A percentile compares a stretch with the other conserved stretches of the same genome.
These are phyloP conservation scores for Tragulus kanchil DNA, from an alignment of 2,113 vertebrate species.

Conservation along the genomic window DNA sequence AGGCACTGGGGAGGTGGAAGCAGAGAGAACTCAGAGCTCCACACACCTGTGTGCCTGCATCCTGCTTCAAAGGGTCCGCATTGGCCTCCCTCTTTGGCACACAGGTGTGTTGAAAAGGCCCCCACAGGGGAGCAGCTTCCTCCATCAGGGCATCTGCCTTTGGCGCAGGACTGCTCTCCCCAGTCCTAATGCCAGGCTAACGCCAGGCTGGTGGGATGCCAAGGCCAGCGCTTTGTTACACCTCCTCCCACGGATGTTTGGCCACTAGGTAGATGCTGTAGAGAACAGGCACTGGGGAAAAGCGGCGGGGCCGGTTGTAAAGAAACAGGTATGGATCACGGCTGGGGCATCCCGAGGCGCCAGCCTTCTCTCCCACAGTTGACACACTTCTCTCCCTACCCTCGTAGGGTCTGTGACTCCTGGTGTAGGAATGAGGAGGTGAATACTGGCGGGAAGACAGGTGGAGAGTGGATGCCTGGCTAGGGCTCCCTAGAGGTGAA, in stretches of 20 bases:
- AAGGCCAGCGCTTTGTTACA: constrained; percentile 50
- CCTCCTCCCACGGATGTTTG: background rate
- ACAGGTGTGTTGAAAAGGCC: constrained; percentile 43
- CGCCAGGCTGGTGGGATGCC: constrained; percentile 54
- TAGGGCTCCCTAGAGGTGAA: background rate
- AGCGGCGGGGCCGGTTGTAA: no score
- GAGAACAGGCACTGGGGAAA: no score
- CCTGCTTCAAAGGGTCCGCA: constrained; percentile 32
- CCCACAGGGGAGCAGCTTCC: background rate
- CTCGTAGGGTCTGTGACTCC: background rate
- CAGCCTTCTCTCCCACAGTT: background rate
- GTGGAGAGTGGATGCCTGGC: background rate
- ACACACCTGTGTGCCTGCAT: background rate
- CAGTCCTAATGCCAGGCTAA: constrained; percentile 61
- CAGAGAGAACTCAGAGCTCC: background rate
- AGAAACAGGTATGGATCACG: background rate
- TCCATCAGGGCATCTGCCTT: constrained; percentile 51
- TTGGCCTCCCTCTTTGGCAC: background rate
- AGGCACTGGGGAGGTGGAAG: background rate
- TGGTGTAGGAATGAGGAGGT: background rate
- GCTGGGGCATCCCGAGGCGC: background rate
- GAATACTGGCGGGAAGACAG: background rate
- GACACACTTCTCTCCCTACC: background rate
- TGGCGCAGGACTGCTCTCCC: background rate
- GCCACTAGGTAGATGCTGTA: no score